phyloP scores from a whole-genome alignment of 2,113 vertebrate species.

The Trogon surrucura region DNA sequence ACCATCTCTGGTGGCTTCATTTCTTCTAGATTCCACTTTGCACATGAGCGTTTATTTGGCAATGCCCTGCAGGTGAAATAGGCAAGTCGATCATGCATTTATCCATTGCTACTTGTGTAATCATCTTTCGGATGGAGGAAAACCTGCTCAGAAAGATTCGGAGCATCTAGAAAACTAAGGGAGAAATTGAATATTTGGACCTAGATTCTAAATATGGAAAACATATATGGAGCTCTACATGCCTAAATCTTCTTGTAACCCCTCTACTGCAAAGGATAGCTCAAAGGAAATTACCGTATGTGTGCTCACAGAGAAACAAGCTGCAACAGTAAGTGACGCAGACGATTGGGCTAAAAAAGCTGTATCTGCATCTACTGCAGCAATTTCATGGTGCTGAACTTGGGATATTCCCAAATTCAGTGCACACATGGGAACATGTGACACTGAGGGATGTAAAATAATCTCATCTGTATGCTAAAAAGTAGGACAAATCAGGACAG shows the following conservation, averaged over 20 bases:
- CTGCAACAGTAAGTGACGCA: not conserved
- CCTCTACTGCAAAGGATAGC: not conserved
- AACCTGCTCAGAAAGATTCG: not conserved
- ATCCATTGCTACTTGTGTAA: not conserved
- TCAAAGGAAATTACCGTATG: not conserved
- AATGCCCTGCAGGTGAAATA: not conserved
- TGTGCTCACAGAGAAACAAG: not conserved
- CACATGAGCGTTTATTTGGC: not conserved
- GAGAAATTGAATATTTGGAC: not conserved
- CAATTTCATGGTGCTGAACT: not conserved
- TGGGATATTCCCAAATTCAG: not conserved
- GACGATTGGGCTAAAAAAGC: fast-evolving
- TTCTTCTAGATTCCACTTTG: not conserved
- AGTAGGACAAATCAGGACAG: not conserved
- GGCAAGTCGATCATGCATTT: not conserved
- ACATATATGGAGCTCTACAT: not conserved
- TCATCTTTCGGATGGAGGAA: not conserved
- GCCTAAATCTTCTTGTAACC: not conserved
- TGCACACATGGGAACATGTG: not conserved
- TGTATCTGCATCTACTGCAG: not conserved
- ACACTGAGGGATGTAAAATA: not conserved
- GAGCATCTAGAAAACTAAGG: not conserved
- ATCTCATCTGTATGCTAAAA: not conserved
- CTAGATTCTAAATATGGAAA: not conserved
- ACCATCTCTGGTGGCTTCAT: not conserved